phyloP scores from a whole-genome alignment of 2,797 vertebrate species.

The Muscicapa comitata region DNA sequence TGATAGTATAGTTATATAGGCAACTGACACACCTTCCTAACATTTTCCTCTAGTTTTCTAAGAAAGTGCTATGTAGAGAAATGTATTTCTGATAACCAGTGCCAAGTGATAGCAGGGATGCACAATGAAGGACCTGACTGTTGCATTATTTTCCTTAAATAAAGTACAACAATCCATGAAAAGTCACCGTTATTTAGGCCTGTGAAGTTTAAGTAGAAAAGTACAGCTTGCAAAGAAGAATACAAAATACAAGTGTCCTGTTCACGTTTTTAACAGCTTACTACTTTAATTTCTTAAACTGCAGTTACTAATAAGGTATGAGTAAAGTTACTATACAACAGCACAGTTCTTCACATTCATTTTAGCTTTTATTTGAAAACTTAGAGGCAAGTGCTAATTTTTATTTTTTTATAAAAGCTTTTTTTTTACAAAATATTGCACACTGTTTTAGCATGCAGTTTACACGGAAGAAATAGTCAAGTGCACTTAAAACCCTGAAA shows the following conservation, averaged over 20 bases:
- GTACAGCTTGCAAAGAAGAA: background rate
- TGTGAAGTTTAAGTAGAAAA: slow-evolving; percentile 28
- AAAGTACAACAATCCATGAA: background rate
- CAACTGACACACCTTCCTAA: background rate
- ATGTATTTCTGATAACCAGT: background rate
- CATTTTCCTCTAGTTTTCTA: background rate
- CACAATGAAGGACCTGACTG: background rate
- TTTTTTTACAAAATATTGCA: slow-evolving; percentile 52
- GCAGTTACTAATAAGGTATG: background rate
- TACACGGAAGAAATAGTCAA: slow-evolving; percentile 27
- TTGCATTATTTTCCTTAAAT: background rate
- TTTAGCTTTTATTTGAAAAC: slow-evolving; percentile 31
- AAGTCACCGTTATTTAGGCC: background rate
- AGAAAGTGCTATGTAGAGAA: slow-evolving; percentile 34
- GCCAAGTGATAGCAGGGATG: background rate
- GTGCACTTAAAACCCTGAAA: slow-evolving; percentile 54
- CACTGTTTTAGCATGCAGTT: slow-evolving; percentile 48
- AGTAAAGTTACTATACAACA: slow-evolving; percentile 16
- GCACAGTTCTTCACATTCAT: slow-evolving; percentile 27
- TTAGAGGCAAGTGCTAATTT: background rate
- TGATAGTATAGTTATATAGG: background rate
- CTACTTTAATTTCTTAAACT: slow-evolving; percentile 3
- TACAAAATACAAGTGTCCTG: background rate
- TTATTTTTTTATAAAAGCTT: background rate
- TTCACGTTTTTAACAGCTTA: background rate